Evolutionary conservation across 2,797 vertebrate species (phyloP).

Genomic region (Decapterus maruadsi): DNA sequence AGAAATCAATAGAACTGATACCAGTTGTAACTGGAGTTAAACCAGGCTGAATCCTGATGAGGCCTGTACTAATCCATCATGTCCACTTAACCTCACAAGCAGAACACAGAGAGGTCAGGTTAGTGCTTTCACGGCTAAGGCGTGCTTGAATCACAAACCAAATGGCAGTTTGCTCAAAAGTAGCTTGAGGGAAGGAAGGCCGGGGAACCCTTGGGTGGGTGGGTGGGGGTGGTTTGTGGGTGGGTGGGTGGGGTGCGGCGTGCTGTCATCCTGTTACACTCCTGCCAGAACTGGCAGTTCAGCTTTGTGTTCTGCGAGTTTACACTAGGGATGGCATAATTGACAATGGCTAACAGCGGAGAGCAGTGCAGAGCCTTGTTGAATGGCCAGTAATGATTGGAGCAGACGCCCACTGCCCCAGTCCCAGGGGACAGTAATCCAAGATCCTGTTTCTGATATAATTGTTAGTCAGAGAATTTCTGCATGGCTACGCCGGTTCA

Average conservation of each 20-base stretch:
- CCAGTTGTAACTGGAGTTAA: slow-evolving; percentile 58
- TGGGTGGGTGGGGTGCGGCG: slow-evolving; percentile 48
- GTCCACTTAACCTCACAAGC: slow-evolving; percentile 81
- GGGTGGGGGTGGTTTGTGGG: slow-evolving; percentile 40
- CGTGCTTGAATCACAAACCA: slow-evolving; percentile 64
- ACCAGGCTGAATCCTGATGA: slow-evolving; percentile 70
- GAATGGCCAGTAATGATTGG: slow-evolving; percentile 91
- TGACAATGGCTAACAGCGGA: slow-evolving; percentile 90
- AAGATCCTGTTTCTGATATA: slow-evolving; percentile 93
- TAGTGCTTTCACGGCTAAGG: slow-evolving; percentile 67
- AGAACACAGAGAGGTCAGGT: slow-evolving; percentile 78
- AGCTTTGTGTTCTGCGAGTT: slow-evolving; percentile 88
- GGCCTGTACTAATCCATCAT: slow-evolving; percentile 80
- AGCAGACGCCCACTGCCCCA: slow-evolving; percentile 88
- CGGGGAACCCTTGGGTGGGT: slow-evolving; percentile 75
- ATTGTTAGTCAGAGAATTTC: slow-evolving; percentile 93
- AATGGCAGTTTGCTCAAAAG: slow-evolving; percentile 79
- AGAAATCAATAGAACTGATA: slow-evolving; percentile 55
- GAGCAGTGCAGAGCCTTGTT: slow-evolving; percentile 88
- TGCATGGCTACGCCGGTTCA: slow-evolving; percentile 88
- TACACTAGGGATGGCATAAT: slow-evolving; percentile 90
- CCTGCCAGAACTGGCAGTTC: slow-evolving; percentile 88
- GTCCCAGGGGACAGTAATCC: slow-evolving; percentile 88
- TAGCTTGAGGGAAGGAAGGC: slow-evolving; percentile 79
- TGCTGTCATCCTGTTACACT: slow-evolving; percentile 87